Conservation (phyloP, 37 sponge, comb jelly and placozoan genomes). For the Geodia barretti region DNA sequence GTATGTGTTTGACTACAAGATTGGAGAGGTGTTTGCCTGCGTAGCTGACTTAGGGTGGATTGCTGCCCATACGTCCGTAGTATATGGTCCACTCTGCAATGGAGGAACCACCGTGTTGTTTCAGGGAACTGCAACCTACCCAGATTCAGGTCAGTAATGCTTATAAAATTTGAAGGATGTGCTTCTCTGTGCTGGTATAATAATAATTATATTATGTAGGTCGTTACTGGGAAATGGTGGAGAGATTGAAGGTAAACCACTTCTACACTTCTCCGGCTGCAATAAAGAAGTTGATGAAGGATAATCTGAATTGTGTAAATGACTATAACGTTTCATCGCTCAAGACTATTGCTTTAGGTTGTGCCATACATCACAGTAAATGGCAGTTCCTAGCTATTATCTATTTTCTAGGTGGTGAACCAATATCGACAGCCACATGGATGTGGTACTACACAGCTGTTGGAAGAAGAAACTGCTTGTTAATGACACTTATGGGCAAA, state of each 20-base stretch:
- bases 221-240: conserved; percentile 90
- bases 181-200: not conserved
- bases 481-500: not conserved
- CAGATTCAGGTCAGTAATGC: conserved; percentile 75
- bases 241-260: conserved; percentile 77
- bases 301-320: conserved; percentile 61
- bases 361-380: too few species aligned
- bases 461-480: not conserved
- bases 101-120: conserved; percentile 89
- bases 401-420: not conserved
- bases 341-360: conserved; percentile 71
- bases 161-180: not conserved
- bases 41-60: conserved; percentile 94
- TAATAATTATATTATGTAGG: conserved; percentile 21
- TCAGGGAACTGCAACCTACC: conserved; percentile 86
- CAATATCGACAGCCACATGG: not conserved
- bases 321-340: conserved; percentile 78
- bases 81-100: conserved; percentile 91
- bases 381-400: too few species aligned
- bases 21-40: conserved; percentile 87
- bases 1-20: conserved; percentile 81
- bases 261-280: conserved; percentile 92
- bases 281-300: conserved; percentile 76
- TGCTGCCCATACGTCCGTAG: conserved; percentile 91
- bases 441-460: not conserved